Percentiles rank a stretch among this genome's conserved stretches.
phyloP scores from a whole-genome alignment of 1,140 invertebrate genomes.

The Holcopasites calliopsidis region DNA sequence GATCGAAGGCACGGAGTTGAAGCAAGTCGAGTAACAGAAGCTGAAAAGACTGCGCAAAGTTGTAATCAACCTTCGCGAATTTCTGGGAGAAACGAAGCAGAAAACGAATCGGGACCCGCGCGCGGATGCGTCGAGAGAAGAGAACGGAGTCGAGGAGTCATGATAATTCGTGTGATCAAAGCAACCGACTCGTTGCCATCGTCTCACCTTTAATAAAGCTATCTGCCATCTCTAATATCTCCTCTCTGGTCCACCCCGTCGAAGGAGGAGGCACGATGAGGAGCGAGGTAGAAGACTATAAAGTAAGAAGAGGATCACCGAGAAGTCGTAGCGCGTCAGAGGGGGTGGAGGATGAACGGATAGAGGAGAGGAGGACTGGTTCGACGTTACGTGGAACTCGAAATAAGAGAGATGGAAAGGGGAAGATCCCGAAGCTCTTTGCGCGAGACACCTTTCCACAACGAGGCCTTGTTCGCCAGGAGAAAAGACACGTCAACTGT shows the following conservation, averaged over 20 bases:
- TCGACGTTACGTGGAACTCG: not conserved
- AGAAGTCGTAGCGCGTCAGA: not conserved
- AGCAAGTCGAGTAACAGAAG: not conserved
- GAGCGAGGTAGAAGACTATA: constrained; percentile 1
- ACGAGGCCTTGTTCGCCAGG: constrained; percentile 71
- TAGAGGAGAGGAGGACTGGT: not conserved
- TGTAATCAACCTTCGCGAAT: constrained; percentile 15
- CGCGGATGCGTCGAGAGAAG: not conserved
- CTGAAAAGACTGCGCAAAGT: constrained; percentile 9
- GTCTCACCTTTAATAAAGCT: constrained; percentile 73
- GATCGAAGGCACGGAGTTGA: not conserved
- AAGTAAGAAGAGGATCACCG: not conserved
- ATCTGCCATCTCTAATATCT: constrained; percentile 73
- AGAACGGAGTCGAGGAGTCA: constrained; percentile 49
- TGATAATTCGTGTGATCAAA: constrained; percentile 71
- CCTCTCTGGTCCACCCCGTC: constrained; percentile 23
- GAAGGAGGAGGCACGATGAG: constrained; percentile 16
- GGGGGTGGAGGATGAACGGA: not conserved
- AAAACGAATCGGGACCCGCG: constrained; percentile 10
- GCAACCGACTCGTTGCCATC: constrained; percentile 69
- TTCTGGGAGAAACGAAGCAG: constrained; percentile 7
- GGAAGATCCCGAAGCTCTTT: constrained; percentile 48
- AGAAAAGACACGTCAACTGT: constrained; percentile 72
- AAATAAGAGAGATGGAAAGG: constrained; percentile 2
- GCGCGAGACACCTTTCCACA: constrained; percentile 67